phyloP scores from a whole-genome alignment of 2,888 invertebrate species.

The Uloborus plumipes region DNA sequence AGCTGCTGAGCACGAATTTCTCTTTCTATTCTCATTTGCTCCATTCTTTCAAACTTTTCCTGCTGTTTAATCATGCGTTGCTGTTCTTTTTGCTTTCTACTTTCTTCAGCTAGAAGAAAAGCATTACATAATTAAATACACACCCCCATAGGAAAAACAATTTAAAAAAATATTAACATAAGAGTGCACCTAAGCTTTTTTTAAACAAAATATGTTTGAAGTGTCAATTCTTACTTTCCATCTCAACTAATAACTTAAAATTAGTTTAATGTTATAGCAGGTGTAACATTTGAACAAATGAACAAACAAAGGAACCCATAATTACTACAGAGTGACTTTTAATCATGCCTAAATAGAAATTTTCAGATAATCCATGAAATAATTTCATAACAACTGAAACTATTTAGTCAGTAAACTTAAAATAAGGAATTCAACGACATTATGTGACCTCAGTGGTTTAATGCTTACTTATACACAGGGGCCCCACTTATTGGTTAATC shows the following conservation, averaged over 20 bases:
- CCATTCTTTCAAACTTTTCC: slow-evolving; percentile 86
- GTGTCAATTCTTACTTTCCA: background rate
- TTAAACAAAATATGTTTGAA: background rate
- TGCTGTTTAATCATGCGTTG: slow-evolving; percentile 79
- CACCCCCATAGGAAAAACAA: background rate
- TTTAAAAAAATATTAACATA: background rate
- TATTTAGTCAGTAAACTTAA: too few relatives aligned
- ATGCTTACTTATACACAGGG: too few relatives aligned
- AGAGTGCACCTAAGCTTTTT: background rate
- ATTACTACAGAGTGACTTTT: too few relatives aligned
- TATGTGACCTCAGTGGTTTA: too few relatives aligned
- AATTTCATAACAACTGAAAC: too few relatives aligned
- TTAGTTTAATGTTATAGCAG: background rate
- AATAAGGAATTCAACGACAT: too few relatives aligned
- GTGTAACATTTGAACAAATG: too few relatives aligned
- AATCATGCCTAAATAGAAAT: too few relatives aligned
- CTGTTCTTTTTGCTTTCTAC: slow-evolving; percentile 70
- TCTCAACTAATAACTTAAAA: background rate
- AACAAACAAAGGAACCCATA: too few relatives aligned
- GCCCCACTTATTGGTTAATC: too few relatives aligned
- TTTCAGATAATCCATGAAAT: too few relatives aligned
- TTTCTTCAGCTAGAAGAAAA: slow-evolving; percentile 69
- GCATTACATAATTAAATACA: background rate
- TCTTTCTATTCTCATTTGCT: slow-evolving; percentile 83
- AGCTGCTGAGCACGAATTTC: slow-evolving; percentile 87